Evolutionary conservation across 2,888 invertebrate species (phyloP).

Genomic region (Chrysomela aeneicollis): DNA sequence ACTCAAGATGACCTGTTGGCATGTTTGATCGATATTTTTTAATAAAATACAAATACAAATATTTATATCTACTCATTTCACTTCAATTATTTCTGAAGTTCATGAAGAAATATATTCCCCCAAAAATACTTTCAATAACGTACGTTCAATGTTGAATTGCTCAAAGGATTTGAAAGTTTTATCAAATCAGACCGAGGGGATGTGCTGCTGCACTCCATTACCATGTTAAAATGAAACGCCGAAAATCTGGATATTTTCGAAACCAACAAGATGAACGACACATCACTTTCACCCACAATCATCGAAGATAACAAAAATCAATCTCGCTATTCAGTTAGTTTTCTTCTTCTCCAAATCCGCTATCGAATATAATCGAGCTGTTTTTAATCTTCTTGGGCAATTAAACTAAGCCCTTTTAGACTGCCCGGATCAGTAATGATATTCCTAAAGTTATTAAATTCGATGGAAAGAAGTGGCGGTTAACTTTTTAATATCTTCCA

Average conservation of each 20-base stretch:
- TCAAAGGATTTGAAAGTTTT: constrained; percentile 38
- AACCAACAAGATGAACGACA: too few species aligned
- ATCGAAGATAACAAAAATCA: neutral
- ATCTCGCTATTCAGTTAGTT: neutral
- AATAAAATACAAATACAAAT: too few species aligned
- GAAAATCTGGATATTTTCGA: constrained; percentile 24
- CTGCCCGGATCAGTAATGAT: constrained; percentile 38
- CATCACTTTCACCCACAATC: too few species aligned
- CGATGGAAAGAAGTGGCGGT: constrained; percentile 45
- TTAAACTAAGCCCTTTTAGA: constrained; percentile 42
- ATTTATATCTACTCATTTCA: too few species aligned
- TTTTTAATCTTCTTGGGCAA: constrained; percentile 43
- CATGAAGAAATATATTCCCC: too few species aligned
- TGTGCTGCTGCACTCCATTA: constrained; percentile 49
- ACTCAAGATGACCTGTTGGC: too few species aligned
- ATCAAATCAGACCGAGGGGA: constrained; percentile 44
- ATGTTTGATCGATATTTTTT: too few species aligned
- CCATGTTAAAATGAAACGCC: constrained; percentile 46
- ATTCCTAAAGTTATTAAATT: constrained; percentile 45
- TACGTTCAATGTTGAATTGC: too few species aligned
- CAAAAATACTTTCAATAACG: too few species aligned
- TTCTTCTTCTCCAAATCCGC: constrained; percentile 25
- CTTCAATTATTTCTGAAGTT: too few species aligned
- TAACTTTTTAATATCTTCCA: constrained; percentile 49
- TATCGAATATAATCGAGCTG: constrained; percentile 44